A percentile compares a stretch with the other conserved stretches of the same genome.
These are phyloP conservation scores for Horisme vitalbata DNA, from an alignment of 2,888 invertebrate genomes.

Conservation along the genomic window DNA sequence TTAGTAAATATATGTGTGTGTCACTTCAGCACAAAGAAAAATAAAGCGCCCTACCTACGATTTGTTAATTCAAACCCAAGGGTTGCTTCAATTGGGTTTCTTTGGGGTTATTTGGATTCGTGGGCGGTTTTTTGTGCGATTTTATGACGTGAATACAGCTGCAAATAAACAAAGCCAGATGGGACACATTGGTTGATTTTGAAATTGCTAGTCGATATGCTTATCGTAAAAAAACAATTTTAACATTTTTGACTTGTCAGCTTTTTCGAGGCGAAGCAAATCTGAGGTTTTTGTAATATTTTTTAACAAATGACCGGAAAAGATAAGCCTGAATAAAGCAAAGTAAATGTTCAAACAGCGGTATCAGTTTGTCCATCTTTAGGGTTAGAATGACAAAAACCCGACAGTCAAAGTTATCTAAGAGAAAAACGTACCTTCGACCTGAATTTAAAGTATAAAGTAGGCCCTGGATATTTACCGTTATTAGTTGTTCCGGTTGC, in stretches of 20 bases:
- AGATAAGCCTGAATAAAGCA: conserved; percentile 16
- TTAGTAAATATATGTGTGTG: conserved; percentile 4
- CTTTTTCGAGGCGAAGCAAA: neutral
- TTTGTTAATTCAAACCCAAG: conserved; percentile 49
- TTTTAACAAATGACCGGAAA: conserved; percentile 18
- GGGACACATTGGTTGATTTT: conserved; percentile 29
- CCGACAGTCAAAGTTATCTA: conserved; percentile 23
- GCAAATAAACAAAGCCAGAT: conserved; percentile 58
- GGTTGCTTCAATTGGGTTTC: conserved; percentile 52
- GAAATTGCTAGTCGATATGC: neutral
- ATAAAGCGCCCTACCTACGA: conserved; percentile 43
- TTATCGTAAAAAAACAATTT: neutral
- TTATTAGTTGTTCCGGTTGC: too few species aligned
- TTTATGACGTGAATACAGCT: conserved; percentile 45
- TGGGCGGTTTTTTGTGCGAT: conserved; percentile 41
- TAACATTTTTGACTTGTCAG: neutral
- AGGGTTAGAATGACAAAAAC: conserved; percentile 6
- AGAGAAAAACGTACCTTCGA: too few species aligned
- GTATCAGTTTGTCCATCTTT: conserved; percentile 22
- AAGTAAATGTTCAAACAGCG: conserved; percentile 19
- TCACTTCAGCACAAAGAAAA: conserved; percentile 27
- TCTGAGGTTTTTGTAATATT: neutral
- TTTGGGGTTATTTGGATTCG: conserved; percentile 42
- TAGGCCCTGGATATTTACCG: too few species aligned
- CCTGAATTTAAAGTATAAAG: too few species aligned